Base-by-base conservation (phyloP, 2,113 vertebrate species). In the Numida meleagris region DNA sequence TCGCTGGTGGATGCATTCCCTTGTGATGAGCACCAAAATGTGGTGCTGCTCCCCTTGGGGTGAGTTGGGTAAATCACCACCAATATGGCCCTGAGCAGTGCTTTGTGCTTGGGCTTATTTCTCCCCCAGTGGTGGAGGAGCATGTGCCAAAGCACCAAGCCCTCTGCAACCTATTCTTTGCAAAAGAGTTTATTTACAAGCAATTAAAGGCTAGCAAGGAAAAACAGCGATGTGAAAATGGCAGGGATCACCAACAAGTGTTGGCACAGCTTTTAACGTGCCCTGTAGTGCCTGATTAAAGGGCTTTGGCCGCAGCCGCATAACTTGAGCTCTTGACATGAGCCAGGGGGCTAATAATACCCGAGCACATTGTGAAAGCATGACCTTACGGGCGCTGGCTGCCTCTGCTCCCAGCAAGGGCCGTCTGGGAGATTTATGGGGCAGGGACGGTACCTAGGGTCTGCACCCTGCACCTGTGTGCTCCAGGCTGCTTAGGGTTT, bases 121-220 rank as follows among this genome's bases (percentile, higher is more conserved):
- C 14, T 70, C 14, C 9, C 34, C 8, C 5, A 17, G 36, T 4
- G 50, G 20, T 29, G 43, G 73, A 13, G 58, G 40, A 86, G 45
- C 5, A 5, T 0, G 1, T 11, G 43, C 50, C 38, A 6, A 38
- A 80, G 65, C 0, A 0, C n/a, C 0, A 31, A 67, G 67, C 7
- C 17, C 0, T 0, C 36, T 48, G 68, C 63, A n/a, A 2, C 21
- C 43, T 45, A 42, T 23, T 86, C 46, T 38, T 72, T 21, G 59
- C 10, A 11, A 0, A n/a, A 51, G 34, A 53, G 40, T 67, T 34
- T 15, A 15, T 42, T 74, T 31, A 14, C 46, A 23, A 42, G 5
- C 1, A 10, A 18, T 57, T 42, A 20, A 70, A 77, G 48, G 68
- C 17, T 48, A 55, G 61, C 7, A 21, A 81, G 81, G 74, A 25